phyloP scores from a whole-genome alignment of 2,888 invertebrate genomes.

The Cyaniris semiargus region DNA sequence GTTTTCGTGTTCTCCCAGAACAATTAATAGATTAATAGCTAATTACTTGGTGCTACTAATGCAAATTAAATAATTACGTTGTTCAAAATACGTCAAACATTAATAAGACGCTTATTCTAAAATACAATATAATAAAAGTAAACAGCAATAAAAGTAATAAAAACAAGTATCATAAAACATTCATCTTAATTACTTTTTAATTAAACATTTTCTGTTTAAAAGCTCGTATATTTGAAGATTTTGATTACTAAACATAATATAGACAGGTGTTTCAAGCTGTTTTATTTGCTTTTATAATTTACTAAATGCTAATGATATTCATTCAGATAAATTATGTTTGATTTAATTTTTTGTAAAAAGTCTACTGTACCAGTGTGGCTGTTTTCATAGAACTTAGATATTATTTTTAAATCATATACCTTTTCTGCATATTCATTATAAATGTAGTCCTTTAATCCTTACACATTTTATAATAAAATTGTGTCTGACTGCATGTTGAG shows the following conservation, averaged over 20 bases:
- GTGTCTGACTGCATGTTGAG: no score
- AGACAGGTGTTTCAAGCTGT: background rate
- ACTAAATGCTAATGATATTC: background rate
- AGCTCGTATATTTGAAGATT: background rate
- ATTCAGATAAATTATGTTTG: background rate
- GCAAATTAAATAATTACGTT: background rate
- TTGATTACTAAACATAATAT: background rate
- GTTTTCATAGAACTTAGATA: background rate
- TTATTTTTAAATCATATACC: background rate
- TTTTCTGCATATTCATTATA: no score
- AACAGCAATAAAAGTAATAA: background rate
- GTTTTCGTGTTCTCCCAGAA: no score
- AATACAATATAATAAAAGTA: background rate
- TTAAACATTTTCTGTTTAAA: background rate
- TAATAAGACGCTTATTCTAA: background rate
- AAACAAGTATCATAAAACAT: background rate
- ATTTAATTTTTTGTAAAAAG: background rate
- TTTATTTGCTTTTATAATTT: slow-evolving; percentile 2
- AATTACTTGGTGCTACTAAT: background rate
- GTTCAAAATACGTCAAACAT: background rate
- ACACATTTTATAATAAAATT: no score
- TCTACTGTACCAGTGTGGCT: background rate
- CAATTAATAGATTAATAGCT: no score
- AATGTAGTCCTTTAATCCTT: no score
- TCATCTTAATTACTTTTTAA: background rate